These are phyloP conservation scores for Carcharodon carcharias DNA, from an alignment of 2,797 vertebrate species.

Conservation along the genomic window DNA sequence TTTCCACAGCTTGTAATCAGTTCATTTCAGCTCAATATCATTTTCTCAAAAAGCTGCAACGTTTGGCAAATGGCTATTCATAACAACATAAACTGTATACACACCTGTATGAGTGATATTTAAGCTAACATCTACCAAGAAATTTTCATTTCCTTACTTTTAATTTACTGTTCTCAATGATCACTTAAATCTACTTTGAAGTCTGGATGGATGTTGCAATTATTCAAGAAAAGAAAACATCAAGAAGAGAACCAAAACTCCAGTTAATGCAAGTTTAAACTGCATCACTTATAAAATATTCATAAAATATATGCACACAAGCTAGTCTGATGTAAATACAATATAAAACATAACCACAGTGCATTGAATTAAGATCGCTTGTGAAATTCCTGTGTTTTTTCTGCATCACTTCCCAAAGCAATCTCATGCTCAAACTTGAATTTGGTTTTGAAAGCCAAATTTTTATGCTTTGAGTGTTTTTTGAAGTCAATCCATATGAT, in stretches of 20 bases:
- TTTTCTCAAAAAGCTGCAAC: neutral
- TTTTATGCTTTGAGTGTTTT: neutral
- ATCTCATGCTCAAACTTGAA: neutral
- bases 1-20: neutral
- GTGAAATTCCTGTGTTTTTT: neutral
- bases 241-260: neutral
- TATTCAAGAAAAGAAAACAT: conserved; percentile 5
- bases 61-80: neutral
- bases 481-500: neutral
- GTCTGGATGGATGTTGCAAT: neutral
- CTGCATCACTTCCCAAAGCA: neutral
- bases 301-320: neutral
- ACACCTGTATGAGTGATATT: no score
- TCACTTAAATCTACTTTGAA: neutral
- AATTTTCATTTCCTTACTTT: neutral
- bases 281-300: neutral
- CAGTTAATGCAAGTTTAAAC: neutral
- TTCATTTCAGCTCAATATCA: neutral
- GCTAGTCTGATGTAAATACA: neutral
- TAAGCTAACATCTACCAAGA: neutral
- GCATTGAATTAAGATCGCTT: neutral
- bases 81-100: neutral
- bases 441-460: neutral
- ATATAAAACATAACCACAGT: neutral
- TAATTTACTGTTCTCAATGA: neutral